Evolutionary conservation across 2,113 vertebrate genomes (phyloP).

Genomic region (Saguinus midas): DNA sequence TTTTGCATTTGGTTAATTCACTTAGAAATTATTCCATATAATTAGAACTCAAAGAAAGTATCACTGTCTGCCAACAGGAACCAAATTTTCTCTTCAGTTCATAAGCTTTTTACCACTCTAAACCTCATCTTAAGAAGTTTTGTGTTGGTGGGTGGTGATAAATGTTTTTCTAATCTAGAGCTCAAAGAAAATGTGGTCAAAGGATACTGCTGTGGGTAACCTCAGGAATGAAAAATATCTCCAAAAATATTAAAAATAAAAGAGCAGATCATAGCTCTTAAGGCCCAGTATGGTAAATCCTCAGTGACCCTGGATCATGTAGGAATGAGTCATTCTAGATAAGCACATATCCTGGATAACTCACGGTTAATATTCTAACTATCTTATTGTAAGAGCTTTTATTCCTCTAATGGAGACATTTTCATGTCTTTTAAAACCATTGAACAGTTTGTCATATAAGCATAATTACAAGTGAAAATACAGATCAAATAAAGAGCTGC

Average conservation of each 20-base stretch:
- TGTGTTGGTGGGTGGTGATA: background rate
- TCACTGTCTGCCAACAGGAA: background rate
- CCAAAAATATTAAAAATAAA: slow-evolving; percentile 54
- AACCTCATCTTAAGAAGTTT: slow-evolving; percentile 8
- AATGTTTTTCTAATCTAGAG: background rate
- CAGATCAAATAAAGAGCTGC: background rate
- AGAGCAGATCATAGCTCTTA: slow-evolving; percentile 40
- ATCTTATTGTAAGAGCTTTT: slow-evolving; percentile 1
- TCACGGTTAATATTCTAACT: background rate
- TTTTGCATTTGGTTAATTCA: background rate
- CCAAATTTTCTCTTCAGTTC: slow-evolving; percentile 30
- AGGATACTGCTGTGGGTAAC: slow-evolving; percentile 54
- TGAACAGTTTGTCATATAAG: background rate
- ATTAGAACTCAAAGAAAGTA: slow-evolving; percentile 1
- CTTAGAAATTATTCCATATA: background rate
- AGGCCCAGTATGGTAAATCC: slow-evolving; percentile 7
- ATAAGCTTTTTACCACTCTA: background rate
- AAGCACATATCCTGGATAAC: slow-evolving; percentile 49
- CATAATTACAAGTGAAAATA: background rate
- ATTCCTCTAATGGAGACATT: slow-evolving; percentile 1
- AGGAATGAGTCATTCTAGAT: slow-evolving; percentile 52
- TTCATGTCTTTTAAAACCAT: background rate
- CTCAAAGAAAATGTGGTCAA: slow-evolving; percentile 35
- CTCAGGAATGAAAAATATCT: slow-evolving; percentile 53
- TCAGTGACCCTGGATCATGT: background rate